Base-by-base conservation (phyloP, 2,797 vertebrate genomes). In the Eidolon dupreanum region DNA sequence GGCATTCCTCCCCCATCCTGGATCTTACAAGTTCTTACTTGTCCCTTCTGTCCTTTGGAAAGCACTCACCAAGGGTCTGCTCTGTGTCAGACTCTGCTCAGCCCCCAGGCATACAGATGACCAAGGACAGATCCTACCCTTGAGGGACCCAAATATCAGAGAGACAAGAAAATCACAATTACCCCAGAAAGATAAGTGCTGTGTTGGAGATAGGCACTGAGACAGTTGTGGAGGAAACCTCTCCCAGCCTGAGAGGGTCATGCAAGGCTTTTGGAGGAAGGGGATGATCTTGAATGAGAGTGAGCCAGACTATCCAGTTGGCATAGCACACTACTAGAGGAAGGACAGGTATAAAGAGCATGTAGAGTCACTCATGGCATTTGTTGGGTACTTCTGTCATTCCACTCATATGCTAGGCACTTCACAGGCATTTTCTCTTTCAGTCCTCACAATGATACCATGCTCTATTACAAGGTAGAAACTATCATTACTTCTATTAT, bases 1-100 rank as follows among this genome's bases (percentile, higher is more conserved):
- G 38, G 24, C 31, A 13, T 36, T 51, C 75, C 19, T 19, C 57
- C 4, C 31, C 46, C 4, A 3, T 12, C 19, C 24, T 28, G 49
- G 75, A 65, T 68, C 68, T 38, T 1, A 0, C 0, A 0, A n/a
- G 15, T 0, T 1, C n/a, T 28, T 53, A 1, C 9, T 70, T 8
- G 31, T 43, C 84, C 71, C 22, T 91, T 78, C 88, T 77, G 16
- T 41, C 84, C 49, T 16, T 3, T 22, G 51, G 24, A 12, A 73
- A 81, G 57, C 22, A 28, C 1, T 57, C 57, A 22, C 71, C 1
- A 0, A 46, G 46, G 20, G 6, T n/a, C 38, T 53, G 57, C 31
- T 92, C 49, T 12, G 0, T 57, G 17, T 77, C 59, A 88, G 31
- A 49, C 12, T 8, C 53, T n/a, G 51, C 59, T 66, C 6, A 24